Evolutionary conservation across 2,113 vertebrate genomes (phyloP), one percentile per base, ranked within the genome.

Genomic region (Tetrao urogallus): DNA sequence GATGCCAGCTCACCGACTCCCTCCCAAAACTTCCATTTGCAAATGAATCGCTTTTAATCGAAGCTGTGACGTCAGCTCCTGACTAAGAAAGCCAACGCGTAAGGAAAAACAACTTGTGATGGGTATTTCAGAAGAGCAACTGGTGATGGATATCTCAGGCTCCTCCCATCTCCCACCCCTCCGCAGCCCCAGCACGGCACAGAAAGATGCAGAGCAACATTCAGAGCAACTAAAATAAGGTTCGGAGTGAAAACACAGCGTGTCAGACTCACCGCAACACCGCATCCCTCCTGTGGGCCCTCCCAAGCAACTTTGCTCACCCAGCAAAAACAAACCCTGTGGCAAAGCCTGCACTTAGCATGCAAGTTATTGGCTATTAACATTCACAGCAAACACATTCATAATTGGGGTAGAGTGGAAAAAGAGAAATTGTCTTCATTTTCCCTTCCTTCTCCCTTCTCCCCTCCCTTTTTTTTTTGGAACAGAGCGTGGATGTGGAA

Each of bases 401-500:
- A 75, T 95, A 96, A 79, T 8, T 64, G 92, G 80, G 69, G 27
- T 13, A 81, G 94, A 72, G 89, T 50, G 87, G 19, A 83, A 54
- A 75, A 92, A 77, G 28, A 85, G 52, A 74, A 86, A 90, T 48
- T 52, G 18, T 22, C 66, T 95, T 91, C 84, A 64, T 85, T 84
- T 94, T 36, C 65, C 47, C 43, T 88, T 56, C 69, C 42, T 43
- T 74, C 80, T 71, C 54, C 56, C 13, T 22, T 27, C 65, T 56
- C 34, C 45, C 21, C 12, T 11, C 43, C 54, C 4, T 85, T 81
- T 70, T 76, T 76, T 69, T 82, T 94, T 63, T 92, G 70, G 58
- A 96, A 89, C 91, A 96, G 91, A 96, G 92, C 82, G 92, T 94
- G 73, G 89, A 97, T 89, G 95, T 97, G 95, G 96, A 97, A 97